These are phyloP conservation scores for Eulimnadia texana DNA, from an alignment of 1,140 invertebrate species.

Conservation along the genomic window DNA sequence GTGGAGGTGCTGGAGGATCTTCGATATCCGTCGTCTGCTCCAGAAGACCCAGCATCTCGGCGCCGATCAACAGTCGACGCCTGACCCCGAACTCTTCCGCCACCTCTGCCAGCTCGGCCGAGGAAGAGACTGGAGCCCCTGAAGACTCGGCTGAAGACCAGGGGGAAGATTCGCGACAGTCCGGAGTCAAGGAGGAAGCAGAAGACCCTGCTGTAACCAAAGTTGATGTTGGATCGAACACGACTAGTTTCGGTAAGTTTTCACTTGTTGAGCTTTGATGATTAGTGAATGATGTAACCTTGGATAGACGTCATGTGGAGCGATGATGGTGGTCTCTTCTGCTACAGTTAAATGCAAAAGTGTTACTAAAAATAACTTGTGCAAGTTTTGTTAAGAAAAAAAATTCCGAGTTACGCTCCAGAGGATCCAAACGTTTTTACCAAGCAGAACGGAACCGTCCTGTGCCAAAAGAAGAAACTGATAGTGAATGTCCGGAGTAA, in stretches of 20 bases:
- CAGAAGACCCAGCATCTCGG: slow-evolving; percentile 53
- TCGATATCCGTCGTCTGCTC: slow-evolving; percentile 47
- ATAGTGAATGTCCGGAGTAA: no score
- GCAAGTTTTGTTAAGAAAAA: background rate
- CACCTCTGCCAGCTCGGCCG: slow-evolving; percentile 34
- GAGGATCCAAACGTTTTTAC: no score
- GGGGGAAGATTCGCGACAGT: slow-evolving; percentile 47
- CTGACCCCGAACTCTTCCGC: slow-evolving; percentile 44
- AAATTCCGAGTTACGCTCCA: background rate
- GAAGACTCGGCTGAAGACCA: slow-evolving; percentile 34
- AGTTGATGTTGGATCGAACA: slow-evolving; percentile 73
- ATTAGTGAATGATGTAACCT: background rate
- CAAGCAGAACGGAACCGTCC: no score
- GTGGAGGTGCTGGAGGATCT: slow-evolving; percentile 5
- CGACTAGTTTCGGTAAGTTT: slow-evolving; percentile 67
- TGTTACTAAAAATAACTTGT: background rate
- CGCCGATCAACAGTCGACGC: slow-evolving; percentile 41
- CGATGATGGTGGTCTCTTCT: background rate
- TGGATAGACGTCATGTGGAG: background rate
- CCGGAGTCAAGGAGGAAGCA: slow-evolving; percentile 41
- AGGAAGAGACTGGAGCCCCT: background rate
- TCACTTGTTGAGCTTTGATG: background rate
- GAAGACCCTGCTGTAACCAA: slow-evolving; percentile 46
- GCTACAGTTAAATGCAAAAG: background rate
- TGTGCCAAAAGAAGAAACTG: no score